Base-by-base conservation (phyloP, 2,888 invertebrate species). In the Drepanosiphum platanoidis region DNA sequence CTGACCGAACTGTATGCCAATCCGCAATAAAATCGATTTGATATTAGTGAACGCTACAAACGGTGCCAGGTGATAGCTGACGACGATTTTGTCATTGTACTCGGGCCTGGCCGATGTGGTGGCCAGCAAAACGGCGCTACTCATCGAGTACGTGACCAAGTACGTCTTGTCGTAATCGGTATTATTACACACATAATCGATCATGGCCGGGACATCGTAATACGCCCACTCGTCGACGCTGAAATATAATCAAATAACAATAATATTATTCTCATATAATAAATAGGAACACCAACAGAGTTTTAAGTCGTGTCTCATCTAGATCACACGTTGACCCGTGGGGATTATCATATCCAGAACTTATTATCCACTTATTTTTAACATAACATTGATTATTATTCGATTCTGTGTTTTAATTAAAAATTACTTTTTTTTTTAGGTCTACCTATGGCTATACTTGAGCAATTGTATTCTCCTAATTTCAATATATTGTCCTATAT, bases 141-240 rank as follows among this genome's bases (percentile, higher is more conserved):
- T 93, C 89, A 93, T 92, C 68, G 92, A 92, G 88, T 93, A 92
- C 5, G 93, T 93, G 27, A 92, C 89, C 88, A 92, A 92, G 87
- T 90, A 91, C 7, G 93, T 87, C 66, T 90, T 89, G 11, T 89
- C 87, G 66, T 91, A 89, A 3, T 90, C 90, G 0, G 92, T 92
- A 36, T 88, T 88, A 13, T 89, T 88, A 58, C 90, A 88, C 61
- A 92, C 90, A 87, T 91, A 91, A 88, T 93, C 91, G 86, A 93
- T 90, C 89, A 91, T 91, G 1, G 93, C 92, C 27, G 93, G 92
- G 66, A 93, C 87, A 88, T 93, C 93, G 88, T 91, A 91, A 77
- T 89, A 88, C 0, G 92, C 92, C 90, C 93, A 92, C 88, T 93
- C 92, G 88, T 93, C 92, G 90, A 91, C 93, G 86, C 92, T 92